Conservation (phyloP, 30 jellyfish, hydroid and myxozoan species). For the Hydra vulgaris region DNA sequence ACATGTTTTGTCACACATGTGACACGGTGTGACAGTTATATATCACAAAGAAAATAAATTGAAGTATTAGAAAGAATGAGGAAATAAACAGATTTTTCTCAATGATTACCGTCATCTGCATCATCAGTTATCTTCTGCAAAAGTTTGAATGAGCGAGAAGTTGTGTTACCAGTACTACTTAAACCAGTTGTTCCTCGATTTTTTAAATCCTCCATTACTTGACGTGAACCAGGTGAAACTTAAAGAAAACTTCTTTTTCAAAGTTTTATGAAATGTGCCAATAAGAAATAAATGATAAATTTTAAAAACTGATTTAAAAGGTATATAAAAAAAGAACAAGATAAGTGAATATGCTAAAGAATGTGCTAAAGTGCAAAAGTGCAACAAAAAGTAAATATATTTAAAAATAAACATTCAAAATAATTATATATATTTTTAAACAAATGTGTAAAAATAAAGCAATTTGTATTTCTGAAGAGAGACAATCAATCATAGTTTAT, state of each 20-base stretch:
- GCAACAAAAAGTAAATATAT: too few species aligned
- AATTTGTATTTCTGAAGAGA: too few species aligned
- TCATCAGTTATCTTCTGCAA: slow-evolving; percentile 28
- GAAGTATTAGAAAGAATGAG: not conserved
- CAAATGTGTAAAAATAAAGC: too few species aligned
- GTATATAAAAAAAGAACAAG: too few species aligned
- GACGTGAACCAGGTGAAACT: slow-evolving; percentile 37
- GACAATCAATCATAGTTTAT: too few species aligned
- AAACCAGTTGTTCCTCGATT: slow-evolving; percentile 31
- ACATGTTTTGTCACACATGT: too few species aligned
- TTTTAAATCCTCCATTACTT: slow-evolving; percentile 24
- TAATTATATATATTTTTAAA: too few species aligned
- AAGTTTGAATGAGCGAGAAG: slow-evolving; percentile 34
- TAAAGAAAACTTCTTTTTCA: not conserved
- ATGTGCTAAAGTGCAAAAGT: too few species aligned
- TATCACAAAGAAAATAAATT: not conserved
- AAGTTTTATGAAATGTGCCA: not conserved
- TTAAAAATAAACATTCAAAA: too few species aligned
- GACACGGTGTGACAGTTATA: too few species aligned
- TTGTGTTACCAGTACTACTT: slow-evolving; percentile 19
- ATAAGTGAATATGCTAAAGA: too few species aligned
- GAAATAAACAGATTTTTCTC: not conserved
- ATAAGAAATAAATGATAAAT: not conserved
- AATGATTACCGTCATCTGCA: slow-evolving; percentile 22
- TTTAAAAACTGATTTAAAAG: too few species aligned